phyloP scores from a whole-genome alignment of 2,888 invertebrate species.

The Biston stratarius region DNA sequence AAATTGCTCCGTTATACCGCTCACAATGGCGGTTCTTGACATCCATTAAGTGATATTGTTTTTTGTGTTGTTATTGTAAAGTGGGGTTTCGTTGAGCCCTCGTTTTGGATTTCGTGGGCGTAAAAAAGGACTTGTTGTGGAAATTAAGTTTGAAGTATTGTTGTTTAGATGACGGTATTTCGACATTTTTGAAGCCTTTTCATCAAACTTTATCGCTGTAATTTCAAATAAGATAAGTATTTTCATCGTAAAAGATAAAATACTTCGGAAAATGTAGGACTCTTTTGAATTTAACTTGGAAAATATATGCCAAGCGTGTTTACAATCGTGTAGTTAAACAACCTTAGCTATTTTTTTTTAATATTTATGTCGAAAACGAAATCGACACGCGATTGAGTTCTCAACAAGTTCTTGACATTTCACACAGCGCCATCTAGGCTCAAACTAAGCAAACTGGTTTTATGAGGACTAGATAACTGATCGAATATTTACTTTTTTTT shows the following conservation, averaged over 20 bases:
- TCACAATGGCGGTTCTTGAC: constrained; percentile 44
- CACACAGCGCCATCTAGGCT: too few relatives aligned
- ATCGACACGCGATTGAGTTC: too few relatives aligned
- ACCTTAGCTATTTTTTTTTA: too few relatives aligned
- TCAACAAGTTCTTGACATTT: too few relatives aligned
- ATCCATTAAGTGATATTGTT: constrained; percentile 47
- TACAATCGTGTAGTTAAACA: too few relatives aligned
- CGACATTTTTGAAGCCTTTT: not conserved
- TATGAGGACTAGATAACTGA: too few relatives aligned
- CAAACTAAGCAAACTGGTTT: too few relatives aligned
- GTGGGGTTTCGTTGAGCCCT: constrained; percentile 27
- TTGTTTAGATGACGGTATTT: not conserved
- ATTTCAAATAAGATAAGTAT: not conserved
- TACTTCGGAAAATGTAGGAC: too few relatives aligned
- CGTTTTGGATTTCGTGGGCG: constrained; percentile 27
- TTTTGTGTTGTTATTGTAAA: constrained; percentile 42
- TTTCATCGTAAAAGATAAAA: too few relatives aligned
- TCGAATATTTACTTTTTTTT: too few relatives aligned
- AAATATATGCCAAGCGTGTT: not conserved
- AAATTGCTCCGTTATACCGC: constrained; percentile 55
- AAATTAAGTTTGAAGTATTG: constrained; percentile 12
- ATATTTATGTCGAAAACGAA: too few relatives aligned
- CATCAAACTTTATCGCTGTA: not conserved
- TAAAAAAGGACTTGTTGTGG: constrained; percentile 22
- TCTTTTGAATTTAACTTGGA: not conserved